Percentiles rank a stretch among this genome's conserved stretches.
phyloP scores from a whole-genome alignment of 1,140 invertebrate species.

The Euwallacea similis region DNA sequence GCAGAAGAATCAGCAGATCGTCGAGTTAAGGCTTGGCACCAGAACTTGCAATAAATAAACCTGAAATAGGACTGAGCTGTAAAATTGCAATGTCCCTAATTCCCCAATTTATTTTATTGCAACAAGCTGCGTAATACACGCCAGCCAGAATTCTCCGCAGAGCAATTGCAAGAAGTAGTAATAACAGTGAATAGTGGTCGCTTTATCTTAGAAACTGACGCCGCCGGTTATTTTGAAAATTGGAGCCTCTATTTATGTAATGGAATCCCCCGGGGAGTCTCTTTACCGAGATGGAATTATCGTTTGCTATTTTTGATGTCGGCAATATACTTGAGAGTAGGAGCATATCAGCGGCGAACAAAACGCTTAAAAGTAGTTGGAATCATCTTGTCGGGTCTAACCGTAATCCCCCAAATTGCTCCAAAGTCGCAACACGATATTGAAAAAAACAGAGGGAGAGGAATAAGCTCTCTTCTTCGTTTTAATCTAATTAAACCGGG shows the following conservation, averaged over 20 bases:
- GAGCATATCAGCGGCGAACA: not conserved
- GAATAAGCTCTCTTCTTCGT: not conserved
- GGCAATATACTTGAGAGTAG: not conserved
- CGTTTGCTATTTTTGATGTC: not conserved
- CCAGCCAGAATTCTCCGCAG: slow-evolving; percentile 19
- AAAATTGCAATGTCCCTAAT: slow-evolving; percentile 29
- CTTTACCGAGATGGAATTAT: slow-evolving; percentile 1
- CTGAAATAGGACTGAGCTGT: slow-evolving; percentile 28
- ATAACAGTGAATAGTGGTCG: slow-evolving; percentile 25
- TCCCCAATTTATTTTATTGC: slow-evolving; percentile 41
- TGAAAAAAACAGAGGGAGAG: not conserved
- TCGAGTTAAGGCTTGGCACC: too few relatives aligned
- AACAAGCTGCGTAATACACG: slow-evolving; percentile 28
- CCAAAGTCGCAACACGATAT: not conserved
- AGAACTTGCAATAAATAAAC: slow-evolving; percentile 18
- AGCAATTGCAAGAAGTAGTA: slow-evolving; percentile 30
- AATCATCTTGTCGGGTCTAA: not conserved
- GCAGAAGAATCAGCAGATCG: too few relatives aligned
- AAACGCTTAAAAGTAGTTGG: not conserved
- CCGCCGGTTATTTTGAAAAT: slow-evolving; percentile 20
- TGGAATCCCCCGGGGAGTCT: not conserved
- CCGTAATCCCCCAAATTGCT: not conserved
- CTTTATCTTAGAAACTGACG: slow-evolving; percentile 18
- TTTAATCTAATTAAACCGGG: not conserved
- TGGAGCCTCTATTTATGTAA: slow-evolving; percentile 2